Evolutionary conservation across 2,888 invertebrate genomes (phyloP).

Genomic region (Synanthedon formicaeformis): DNA sequence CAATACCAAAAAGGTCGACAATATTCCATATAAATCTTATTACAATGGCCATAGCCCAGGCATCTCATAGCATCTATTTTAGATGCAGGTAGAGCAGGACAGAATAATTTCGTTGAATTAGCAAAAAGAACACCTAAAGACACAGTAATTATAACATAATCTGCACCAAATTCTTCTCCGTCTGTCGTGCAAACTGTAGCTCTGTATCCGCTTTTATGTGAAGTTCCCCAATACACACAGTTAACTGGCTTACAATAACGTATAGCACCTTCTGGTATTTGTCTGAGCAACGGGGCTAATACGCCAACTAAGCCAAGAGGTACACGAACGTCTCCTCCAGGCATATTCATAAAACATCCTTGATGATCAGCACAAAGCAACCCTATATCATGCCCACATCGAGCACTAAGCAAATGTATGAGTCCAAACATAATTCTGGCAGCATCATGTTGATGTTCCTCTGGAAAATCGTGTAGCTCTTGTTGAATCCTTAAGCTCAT

Average conservation of each 20-base stretch:
- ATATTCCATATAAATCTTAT: constrained; percentile 83
- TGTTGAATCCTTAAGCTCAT: constrained; percentile 76
- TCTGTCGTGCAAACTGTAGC: constrained; percentile 75
- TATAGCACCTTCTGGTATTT: constrained; percentile 72
- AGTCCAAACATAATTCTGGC: constrained; percentile 76
- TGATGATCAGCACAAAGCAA: constrained; percentile 48
- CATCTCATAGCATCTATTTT: constrained; percentile 78
- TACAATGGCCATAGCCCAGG: constrained; percentile 79
- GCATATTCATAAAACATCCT: constrained; percentile 66
- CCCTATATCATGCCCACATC: constrained; percentile 74
- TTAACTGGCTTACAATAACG: constrained; percentile 79
- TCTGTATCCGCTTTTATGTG: constrained; percentile 52
- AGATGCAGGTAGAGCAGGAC: constrained; percentile 75
- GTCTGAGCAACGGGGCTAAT: constrained; percentile 74
- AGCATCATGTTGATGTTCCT: constrained; percentile 76
- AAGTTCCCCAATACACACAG: constrained; percentile 76
- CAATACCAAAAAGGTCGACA: constrained; percentile 79
- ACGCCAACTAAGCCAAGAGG: constrained; percentile 76
- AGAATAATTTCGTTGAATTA: constrained; percentile 75
- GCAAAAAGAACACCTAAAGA: constrained; percentile 80
- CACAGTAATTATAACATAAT: constrained; percentile 83
- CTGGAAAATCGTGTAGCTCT: constrained; percentile 75
- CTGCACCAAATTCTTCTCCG: constrained; percentile 77
- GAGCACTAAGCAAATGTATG: constrained; percentile 71
- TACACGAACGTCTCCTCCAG: constrained; percentile 69